Evolutionary conservation across 2,797 vertebrate species (phyloP), one percentile per base, ranked within the genome.

Genomic region (Oryzias dopingdopingensis): DNA sequence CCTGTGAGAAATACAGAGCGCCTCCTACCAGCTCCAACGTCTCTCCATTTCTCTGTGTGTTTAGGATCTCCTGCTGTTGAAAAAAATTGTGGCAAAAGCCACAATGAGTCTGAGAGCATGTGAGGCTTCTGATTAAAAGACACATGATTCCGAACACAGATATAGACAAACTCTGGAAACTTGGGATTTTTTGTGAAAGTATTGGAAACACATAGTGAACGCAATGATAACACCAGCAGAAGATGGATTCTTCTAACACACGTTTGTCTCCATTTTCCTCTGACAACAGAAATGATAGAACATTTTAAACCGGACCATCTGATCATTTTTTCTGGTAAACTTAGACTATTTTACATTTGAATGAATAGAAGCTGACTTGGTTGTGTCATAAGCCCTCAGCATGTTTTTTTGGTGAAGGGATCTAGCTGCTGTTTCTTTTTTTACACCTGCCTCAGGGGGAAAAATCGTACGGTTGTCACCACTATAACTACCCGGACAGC

Each of bases 1-100:
- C 76, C 78, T 78, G 65, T 76, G 81, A 83, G 83, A 84, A 84
- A 83, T 80, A 76, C 77, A 75, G 52, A 77, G 45, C 6, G 0
- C 50, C 67, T 65, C 54, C 51, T 13, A 59, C 46, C 18, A 45
- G 71, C 57, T 43, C 58, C 42, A 2, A 16, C 47, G 37, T 4
- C 42, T 59, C 41, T 62, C 41, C 22, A 8, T 69, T 52, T 66
- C 32, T 66, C 46, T 16, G 42, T 26, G 46, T 59, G 29, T 52
- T 66, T 67, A 42, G 45, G 5, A 43, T 61, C 32, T 46, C 40
- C 26, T 56, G n/a, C 49, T 48, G 37, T 48, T 23, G 54, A 49
- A 54, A n/a, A 23, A 4, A 57, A 49, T 43, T 57, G 14, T 37
- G 46, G 43, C 44, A 65, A 37, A 56, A 29, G 45, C 14, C n/a